Evolutionary conservation across 2,113 vertebrate genomes (phyloP).

Genomic region (Dicentrarchus labrax): DNA sequence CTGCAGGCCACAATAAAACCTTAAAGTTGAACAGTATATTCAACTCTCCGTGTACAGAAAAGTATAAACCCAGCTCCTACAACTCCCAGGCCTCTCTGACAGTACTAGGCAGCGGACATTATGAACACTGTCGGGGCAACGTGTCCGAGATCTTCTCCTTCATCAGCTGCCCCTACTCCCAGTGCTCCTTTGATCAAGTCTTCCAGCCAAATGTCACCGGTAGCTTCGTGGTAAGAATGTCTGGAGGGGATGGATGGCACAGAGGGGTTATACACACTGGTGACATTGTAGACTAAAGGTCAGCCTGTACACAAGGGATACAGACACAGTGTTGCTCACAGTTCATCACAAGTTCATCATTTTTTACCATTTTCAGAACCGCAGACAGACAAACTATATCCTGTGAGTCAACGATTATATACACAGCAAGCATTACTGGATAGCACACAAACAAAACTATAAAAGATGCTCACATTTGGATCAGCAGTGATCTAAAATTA

Average conservation of each 20-base stretch:
- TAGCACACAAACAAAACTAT: neutral
- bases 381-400: neutral
- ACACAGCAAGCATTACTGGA: neutral
- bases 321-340: neutral
- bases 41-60: slow-evolving; percentile 76
- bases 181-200: slow-evolving; percentile 83
- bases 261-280: neutral
- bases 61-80: slow-evolving; percentile 69
- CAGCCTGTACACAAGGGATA: neutral
- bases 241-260: neutral
- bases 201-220: slow-evolving; percentile 84
- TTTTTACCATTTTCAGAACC: neutral
- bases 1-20: slow-evolving; percentile 55
- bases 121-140: slow-evolving; percentile 78
- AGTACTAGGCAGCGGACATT: slow-evolving; percentile 77
- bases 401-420: neutral
- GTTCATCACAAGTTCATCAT: neutral
- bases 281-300: slow-evolving; percentile 1
- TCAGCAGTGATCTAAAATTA: neutral
- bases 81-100: slow-evolving; percentile 45
- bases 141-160: slow-evolving; percentile 82
- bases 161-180: slow-evolving; percentile 75
- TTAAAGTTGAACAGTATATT: slow-evolving; percentile 71
- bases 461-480: neutral
- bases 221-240: slow-evolving; percentile 78